Percentiles rank a stretch among this genome's conserved stretches.
Conservation (phyloP, 2,888 invertebrate genomes). For the Ornithoptera priamus region DNA sequence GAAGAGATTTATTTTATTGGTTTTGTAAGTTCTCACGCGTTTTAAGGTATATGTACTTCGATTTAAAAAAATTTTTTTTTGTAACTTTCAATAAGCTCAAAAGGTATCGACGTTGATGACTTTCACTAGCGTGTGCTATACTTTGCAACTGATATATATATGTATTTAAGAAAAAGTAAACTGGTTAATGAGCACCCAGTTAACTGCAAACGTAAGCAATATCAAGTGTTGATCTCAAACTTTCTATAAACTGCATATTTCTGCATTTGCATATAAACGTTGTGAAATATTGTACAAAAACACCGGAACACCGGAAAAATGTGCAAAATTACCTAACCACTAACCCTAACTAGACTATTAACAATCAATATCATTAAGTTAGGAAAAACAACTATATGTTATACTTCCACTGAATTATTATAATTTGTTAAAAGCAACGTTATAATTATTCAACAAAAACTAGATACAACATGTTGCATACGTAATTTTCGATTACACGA, state of each 20-base stretch:
- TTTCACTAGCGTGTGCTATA: slow-evolving; percentile 22
- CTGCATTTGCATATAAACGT: not conserved
- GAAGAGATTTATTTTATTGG: too few relatives aligned
- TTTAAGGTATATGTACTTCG: not conserved
- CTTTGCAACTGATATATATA: slow-evolving; percentile 19
- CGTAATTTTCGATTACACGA: too few relatives aligned
- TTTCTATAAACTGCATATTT: slow-evolving; percentile 16
- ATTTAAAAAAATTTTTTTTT: not conserved
- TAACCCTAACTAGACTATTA: too few relatives aligned
- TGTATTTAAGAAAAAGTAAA: slow-evolving; percentile 29
- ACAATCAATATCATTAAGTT: too few relatives aligned
- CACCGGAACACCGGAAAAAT: too few relatives aligned
- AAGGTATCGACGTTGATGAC: slow-evolving; percentile 8
- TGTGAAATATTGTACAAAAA: not conserved
- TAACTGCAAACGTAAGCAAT: slow-evolving; percentile 18
- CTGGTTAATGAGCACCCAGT: slow-evolving; percentile 29
- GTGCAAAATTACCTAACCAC: too few relatives aligned
- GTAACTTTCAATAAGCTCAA: not conserved
- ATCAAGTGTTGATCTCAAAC: slow-evolving; percentile 26
- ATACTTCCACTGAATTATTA: too few relatives aligned
- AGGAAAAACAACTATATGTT: too few relatives aligned
- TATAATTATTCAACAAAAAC: too few relatives aligned
- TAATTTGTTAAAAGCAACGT: too few relatives aligned
- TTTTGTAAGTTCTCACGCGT: too few relatives aligned
- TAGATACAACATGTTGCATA: too few relatives aligned